Conservation (phyloP, 1,140 invertebrate genomes). For the Alviniconcha marisindica region DNA sequence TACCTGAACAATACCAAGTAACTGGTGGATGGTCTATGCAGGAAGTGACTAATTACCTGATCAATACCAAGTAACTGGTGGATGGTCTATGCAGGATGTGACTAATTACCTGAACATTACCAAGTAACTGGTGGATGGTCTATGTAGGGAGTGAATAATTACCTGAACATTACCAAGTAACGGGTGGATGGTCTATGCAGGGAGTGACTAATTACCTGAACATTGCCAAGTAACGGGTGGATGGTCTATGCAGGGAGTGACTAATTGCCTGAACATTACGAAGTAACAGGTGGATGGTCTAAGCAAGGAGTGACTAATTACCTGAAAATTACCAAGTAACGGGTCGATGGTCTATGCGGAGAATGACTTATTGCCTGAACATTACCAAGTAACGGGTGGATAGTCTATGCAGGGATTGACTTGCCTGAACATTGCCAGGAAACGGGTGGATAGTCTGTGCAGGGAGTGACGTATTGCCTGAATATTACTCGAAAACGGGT, state of each 20-base stretch:
- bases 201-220: slow-evolving; percentile 44
- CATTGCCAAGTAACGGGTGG: slow-evolving; percentile 69
- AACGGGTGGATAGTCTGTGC: neutral
- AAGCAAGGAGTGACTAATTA: slow-evolving; percentile 21
- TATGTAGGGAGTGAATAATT: neutral
- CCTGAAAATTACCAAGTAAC: slow-evolving; percentile 65
- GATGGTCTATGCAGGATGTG: neutral
- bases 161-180: neutral
- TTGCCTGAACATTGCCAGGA: neutral
- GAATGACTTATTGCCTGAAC: slow-evolving; percentile 21
- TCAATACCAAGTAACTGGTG: neutral
- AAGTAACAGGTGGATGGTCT: neutral
- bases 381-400: slow-evolving; percentile 70
- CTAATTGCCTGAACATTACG: neutral
- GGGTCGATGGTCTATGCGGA: slow-evolving; percentile 67
- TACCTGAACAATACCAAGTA: slow-evolving; percentile 65
- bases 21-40: slow-evolving; percentile 58
- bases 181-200: too few species aligned
- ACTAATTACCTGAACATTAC: slow-evolving; percentile 53
- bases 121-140: slow-evolving; percentile 69
- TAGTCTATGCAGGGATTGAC: slow-evolving; percentile 35
- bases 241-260: too few species aligned
- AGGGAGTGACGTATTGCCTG: slow-evolving; percentile 22
- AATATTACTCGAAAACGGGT: slow-evolving; percentile 69
- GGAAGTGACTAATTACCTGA: neutral